Evolutionary conservation across 1,140 invertebrate species (phyloP).

Genomic region (Tachypleus tridentatus): DNA sequence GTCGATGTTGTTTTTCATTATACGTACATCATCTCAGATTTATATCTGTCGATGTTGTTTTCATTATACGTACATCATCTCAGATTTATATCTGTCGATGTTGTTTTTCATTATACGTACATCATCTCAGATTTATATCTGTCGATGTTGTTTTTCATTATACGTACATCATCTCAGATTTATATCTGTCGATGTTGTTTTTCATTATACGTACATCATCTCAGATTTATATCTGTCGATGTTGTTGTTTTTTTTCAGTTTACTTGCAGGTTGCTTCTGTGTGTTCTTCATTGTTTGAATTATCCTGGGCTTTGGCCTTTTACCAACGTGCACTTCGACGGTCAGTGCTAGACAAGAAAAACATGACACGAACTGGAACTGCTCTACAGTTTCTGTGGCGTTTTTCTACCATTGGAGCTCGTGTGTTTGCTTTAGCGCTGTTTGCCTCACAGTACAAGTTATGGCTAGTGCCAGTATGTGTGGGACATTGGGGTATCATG

Average conservation of each 20-base stretch:
- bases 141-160: no score
- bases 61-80: no score
- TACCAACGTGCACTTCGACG: constrained; percentile 39
- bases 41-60: no score
- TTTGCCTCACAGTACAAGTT: constrained; percentile 24
- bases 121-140: no score
- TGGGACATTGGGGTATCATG: constrained; percentile 40
- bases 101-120: no score
- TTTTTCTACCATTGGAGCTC: constrained; percentile 21
- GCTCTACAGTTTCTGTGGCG: constrained; percentile 38
- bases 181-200: background rate
- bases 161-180: no score
- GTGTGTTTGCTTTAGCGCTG: constrained; percentile 24
- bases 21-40: no score
- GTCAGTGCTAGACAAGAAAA: constrained; percentile 32
- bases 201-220: no score
- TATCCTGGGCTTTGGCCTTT: constrained; percentile 36
- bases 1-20: no score
- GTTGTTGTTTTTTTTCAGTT: constrained; percentile 14
- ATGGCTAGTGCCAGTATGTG: constrained; percentile 26
- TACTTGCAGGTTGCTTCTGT: constrained; percentile 23
- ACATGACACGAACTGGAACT: constrained; percentile 29
- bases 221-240: no score
- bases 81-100: no score
- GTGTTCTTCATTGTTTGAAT: constrained; percentile 29